Conservation (phyloP, 2,888 invertebrate species). For the Augiades crinisus region DNA sequence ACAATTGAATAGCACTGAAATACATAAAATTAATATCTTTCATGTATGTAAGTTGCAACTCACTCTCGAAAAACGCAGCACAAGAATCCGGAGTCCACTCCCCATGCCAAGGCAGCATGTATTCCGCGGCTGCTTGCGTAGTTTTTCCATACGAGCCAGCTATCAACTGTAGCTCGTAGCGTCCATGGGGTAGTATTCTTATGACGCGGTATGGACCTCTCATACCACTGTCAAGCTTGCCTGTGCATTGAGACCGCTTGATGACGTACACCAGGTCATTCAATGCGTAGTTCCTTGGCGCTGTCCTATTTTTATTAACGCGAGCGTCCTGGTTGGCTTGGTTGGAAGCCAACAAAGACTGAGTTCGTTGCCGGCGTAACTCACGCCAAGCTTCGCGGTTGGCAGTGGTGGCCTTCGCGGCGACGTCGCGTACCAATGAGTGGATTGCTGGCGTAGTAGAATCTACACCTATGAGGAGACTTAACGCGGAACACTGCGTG, state of each 20-base stretch:
- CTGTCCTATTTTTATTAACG: not conserved
- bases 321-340: not conserved
- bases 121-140: not conserved
- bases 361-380: too few relatives aligned
- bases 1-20: not conserved
- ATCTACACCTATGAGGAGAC: too few relatives aligned
- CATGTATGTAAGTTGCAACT: too few relatives aligned
- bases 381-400: too few relatives aligned
- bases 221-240: conserved; percentile 1
- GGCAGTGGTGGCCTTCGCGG: too few relatives aligned
- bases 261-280: not conserved
- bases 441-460: too few relatives aligned
- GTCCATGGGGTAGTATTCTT: not conserved
- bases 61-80: not conserved
- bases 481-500: too few relatives aligned
- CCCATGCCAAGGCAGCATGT: not conserved
- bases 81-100: not conserved
- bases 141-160: conserved; percentile 3
- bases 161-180: conserved; percentile 3
- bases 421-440: too few relatives aligned
- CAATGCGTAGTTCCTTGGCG: not conserved
- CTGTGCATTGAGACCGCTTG: not conserved
- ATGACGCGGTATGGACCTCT: not conserved
- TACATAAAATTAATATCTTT: not conserved
- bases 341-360: too few relatives aligned